Percentiles rank a stretch among this genome's conserved stretches.
Conservation (phyloP, 2,888 invertebrate species). For the Eupeodes luniger region DNA sequence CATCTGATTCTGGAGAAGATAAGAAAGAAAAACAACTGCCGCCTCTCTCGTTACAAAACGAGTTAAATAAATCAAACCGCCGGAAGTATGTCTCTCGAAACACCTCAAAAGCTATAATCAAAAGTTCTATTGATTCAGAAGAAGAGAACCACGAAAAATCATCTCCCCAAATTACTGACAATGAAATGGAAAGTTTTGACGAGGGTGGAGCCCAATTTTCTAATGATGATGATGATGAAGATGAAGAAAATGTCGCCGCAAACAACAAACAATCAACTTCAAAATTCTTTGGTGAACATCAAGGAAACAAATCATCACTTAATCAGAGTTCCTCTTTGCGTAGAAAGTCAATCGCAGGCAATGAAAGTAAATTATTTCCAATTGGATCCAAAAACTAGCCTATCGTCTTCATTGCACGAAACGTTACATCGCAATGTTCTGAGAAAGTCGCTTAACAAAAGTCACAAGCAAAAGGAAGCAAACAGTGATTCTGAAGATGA, state of each 20-base stretch:
- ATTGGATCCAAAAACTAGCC: conserved; percentile 32
- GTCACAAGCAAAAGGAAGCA: too few relatives aligned
- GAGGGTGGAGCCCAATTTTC: conserved; percentile 33
- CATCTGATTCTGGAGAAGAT: too few relatives aligned
- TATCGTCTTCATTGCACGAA: conserved; percentile 22
- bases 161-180: conserved; percentile 1
- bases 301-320: background rate
- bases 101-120: background rate
- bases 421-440: conserved; percentile 40
- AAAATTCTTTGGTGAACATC: conserved; percentile 55
- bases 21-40: background rate
- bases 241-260: conserved; percentile 28
- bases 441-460: conserved; percentile 51
- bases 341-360: conserved; percentile 20
- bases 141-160: background rate
- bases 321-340: conserved; percentile 3
- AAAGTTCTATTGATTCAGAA: background rate
- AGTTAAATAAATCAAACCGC: too few relatives aligned
- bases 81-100: background rate
- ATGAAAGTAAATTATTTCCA: conserved; percentile 59
- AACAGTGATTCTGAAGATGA: too few relatives aligned
- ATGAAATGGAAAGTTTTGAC: conserved; percentile 26
- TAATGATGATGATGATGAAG: too few relatives aligned
- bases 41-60: background rate
- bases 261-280: background rate